Percentiles rank a stretch among this genome's conserved stretches.
Evolutionary conservation across 2,888 invertebrate genomes (phyloP).

Genomic region (Acanthococcus lagerstroemiae): DNA sequence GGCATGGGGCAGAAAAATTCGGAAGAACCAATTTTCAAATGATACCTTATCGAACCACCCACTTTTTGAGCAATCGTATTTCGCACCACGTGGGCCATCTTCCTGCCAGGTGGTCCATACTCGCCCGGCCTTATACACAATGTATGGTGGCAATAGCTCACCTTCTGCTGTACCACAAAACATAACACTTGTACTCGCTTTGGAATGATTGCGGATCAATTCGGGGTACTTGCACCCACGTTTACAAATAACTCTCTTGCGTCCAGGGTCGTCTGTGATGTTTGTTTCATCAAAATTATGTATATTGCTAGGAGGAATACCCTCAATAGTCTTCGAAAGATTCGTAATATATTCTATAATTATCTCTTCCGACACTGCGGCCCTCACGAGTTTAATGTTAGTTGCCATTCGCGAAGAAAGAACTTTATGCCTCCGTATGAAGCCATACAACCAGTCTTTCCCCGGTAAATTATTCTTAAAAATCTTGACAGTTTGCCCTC

Average conservation of each 20-base stretch:
- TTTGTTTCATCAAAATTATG: background rate
- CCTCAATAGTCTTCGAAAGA: background rate
- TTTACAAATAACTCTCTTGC: constrained; percentile 33
- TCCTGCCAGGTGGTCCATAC: constrained; percentile 38
- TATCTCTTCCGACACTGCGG: background rate
- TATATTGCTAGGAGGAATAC: background rate
- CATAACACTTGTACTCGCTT: constrained; percentile 40
- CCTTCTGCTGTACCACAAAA: constrained; percentile 40
- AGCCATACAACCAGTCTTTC: background rate
- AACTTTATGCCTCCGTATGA: background rate
- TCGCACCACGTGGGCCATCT: constrained; percentile 36
- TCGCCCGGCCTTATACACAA: constrained; percentile 39
- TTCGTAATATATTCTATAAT: background rate
- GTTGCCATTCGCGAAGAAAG: background rate
- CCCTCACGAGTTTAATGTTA: background rate
- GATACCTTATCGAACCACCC: constrained; percentile 32
- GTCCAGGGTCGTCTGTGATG: background rate
- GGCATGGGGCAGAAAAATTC: background rate
- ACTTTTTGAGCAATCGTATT: constrained; percentile 19
- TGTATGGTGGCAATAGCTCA: constrained; percentile 40
- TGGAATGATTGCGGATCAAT: constrained; percentile 38
- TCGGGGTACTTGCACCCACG: constrained; percentile 40
- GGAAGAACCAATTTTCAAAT: constrained; percentile 19
- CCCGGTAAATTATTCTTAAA: background rate
- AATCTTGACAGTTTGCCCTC: background rate